These are phyloP conservation scores for Axea sp. DNA, from an alignment of 2,888 invertebrate species.

Conservation along the genomic window DNA sequence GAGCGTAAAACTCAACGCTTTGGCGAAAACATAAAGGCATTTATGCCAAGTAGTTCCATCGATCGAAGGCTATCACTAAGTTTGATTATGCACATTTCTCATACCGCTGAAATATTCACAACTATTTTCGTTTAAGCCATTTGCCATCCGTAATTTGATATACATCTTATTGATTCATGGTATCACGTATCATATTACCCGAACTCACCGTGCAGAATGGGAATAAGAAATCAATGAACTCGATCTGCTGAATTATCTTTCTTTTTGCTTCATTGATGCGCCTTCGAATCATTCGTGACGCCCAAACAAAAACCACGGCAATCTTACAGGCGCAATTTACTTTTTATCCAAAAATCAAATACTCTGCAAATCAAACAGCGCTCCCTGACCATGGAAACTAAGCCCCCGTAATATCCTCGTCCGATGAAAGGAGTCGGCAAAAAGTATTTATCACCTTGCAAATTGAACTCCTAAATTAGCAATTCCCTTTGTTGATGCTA, in stretches of 20 bases:
- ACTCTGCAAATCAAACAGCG: constrained; percentile 19
- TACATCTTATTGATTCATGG: constrained; percentile 40
- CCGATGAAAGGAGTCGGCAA: constrained; percentile 7
- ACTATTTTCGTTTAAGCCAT: constrained; percentile 37
- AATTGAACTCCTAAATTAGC: constrained; percentile 30
- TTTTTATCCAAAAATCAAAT: constrained; percentile 36
- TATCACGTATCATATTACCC: constrained; percentile 36
- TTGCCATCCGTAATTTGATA: constrained; percentile 34
- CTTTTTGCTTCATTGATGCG: constrained; percentile 18
- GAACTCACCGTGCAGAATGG: constrained; percentile 11
- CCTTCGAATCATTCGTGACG: constrained; percentile 10
- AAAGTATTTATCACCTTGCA: constrained; percentile 20
- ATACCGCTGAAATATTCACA: constrained; percentile 39
- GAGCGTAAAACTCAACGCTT: too few species aligned
- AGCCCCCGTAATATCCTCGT: background rate
- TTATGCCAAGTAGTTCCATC: too few species aligned
- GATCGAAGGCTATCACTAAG: constrained; percentile 19
- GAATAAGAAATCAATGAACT: constrained; percentile 38
- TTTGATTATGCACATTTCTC: constrained; percentile 15
- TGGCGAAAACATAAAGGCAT: too few species aligned
- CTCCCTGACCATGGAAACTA: constrained; percentile 12
- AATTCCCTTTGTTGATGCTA: constrained; percentile 2
- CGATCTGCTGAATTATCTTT: constrained; percentile 17
- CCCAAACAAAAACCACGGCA: constrained; percentile 10
- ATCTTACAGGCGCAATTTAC: constrained; percentile 26